Evolutionary conservation across 2,113 vertebrate species (phyloP).

Genomic region (Ciconia boyciana): DNA sequence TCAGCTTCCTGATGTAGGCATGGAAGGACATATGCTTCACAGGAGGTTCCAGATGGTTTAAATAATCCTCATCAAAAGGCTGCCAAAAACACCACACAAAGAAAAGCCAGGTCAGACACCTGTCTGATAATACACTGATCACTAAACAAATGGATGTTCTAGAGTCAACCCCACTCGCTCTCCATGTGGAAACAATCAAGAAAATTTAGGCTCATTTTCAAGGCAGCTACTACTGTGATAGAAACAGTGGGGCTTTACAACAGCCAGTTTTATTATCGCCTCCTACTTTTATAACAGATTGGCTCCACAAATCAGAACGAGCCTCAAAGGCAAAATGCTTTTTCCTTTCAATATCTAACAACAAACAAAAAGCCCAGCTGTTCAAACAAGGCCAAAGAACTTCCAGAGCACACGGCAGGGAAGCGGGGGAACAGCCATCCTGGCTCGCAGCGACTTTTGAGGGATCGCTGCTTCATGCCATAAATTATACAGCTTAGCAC

Average conservation of each 20-base stretch:
- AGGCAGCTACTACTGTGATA: conserved; percentile 13
- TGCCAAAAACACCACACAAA: conserved; percentile 59
- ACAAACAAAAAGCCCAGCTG: conserved; percentile 30
- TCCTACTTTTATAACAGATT: background rate
- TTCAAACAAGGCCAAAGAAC: background rate
- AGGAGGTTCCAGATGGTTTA: conserved; percentile 97
- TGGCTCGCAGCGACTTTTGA: background rate
- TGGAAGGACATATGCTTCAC: conserved; percentile 99
- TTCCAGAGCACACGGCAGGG: background rate
- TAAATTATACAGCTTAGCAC: background rate
- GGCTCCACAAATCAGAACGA: conserved; percentile 10
- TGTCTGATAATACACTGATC: background rate
- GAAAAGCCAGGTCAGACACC: conserved; percentile 23
- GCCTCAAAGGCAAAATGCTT: background rate
- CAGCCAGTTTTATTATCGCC: background rate
- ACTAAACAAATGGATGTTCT: conserved; percentile 30
- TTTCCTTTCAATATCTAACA: background rate
- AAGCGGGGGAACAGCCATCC: background rate
- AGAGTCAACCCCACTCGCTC: background rate
- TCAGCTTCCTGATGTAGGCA: conserved; percentile 97
- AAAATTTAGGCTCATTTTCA: conserved; percentile 1
- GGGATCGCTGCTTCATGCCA: background rate
- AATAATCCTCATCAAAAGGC: conserved; percentile 99
- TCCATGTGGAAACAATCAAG: conserved; percentile 31
- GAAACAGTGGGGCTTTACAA: background rate